Evolutionary conservation across 2,113 vertebrate species (phyloP), one percentile per base, ranked within the genome.

Genomic region (Megaleporinus macrocephalus): DNA sequence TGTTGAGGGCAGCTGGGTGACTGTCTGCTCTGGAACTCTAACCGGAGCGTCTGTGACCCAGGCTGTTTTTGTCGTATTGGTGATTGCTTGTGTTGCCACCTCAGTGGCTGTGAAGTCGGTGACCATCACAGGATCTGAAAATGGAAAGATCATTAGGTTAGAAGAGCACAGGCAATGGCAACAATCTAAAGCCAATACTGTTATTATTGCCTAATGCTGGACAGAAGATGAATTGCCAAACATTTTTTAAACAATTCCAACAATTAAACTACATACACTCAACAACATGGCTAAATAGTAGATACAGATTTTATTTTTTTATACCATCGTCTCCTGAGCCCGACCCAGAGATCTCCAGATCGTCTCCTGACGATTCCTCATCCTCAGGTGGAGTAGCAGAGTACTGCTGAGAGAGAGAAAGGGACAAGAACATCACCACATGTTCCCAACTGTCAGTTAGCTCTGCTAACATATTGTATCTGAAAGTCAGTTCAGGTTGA

Each of bases 331-430:
- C 69, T 57, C 79, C 84, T 27, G 79, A 80, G 11, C 83, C 79
- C 2, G 79, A 78, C 6, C 74, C 80, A 12, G 85, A 86, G 22
- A 77, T 18, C 33, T 86, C 82, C 49, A 29, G 24, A 24, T 80
- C 74, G 47, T 81, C 85, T 81, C 85, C 85, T 27, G 85, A 86
- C 61, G 15, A 7, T 18, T 86, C 85, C n/a, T 86, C 71, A 76
- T 86, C 85, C 55, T 81, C 78, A 65, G 78, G 68, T 30, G 22
- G 55, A 18, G 6, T 7, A 44, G 26, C 1, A 47, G 4, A 57
- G 29, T 41, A 9, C 63, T 82, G 75, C 18, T 36, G n/a, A 22
- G 55, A 51, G 22, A 63, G 18, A 73, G 18, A 30, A 36, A 36
- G 27, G 26, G 5, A 47, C n/a, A n/a, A n/a, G n/a, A n/a, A n/a